Evolutionary conservation across 2,888 invertebrate species (phyloP).

Genomic region (Phlogophora meticulosa): DNA sequence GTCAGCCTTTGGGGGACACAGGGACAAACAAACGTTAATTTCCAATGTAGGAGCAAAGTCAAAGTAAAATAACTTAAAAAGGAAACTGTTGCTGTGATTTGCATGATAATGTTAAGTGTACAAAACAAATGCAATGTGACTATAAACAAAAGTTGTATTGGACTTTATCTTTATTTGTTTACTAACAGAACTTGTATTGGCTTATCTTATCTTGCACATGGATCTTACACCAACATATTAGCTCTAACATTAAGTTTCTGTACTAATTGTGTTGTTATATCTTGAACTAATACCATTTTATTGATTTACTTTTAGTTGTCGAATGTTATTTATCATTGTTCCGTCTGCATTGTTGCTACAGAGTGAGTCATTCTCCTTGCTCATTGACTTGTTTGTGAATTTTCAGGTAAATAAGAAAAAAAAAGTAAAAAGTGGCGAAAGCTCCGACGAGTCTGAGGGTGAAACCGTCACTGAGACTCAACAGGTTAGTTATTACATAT

Average conservation of each 20-base stretch:
- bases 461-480: constrained; percentile 89
- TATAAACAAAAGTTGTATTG: background rate
- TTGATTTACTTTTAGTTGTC: constrained; percentile 2
- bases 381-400: constrained; percentile 52
- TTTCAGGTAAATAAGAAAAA: constrained; percentile 89
- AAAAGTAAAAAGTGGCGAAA: constrained; percentile 87
- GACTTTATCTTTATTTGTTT: constrained; percentile 30
- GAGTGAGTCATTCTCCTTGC: constrained; percentile 48
- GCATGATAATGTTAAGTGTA: constrained; percentile 4
- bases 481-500: constrained; percentile 78
- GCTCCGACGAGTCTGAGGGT: constrained; percentile 89
- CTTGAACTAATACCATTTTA: constrained; percentile 15
- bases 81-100: background rate
- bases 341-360: constrained; percentile 6
- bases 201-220: constrained; percentile 43
- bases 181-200: constrained; percentile 31
- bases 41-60: constrained; percentile 2
- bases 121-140: constrained; percentile 8
- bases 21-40: no score
- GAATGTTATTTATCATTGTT: constrained; percentile 9
- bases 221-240: constrained; percentile 33
- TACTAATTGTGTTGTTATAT: constrained; percentile 27
- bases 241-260: constrained; percentile 2
- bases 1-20: no score
- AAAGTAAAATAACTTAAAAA: constrained; percentile 3